phyloP scores from a whole-genome alignment of 1,140 invertebrate genomes.

The Akabosia matsudoensis region DNA sequence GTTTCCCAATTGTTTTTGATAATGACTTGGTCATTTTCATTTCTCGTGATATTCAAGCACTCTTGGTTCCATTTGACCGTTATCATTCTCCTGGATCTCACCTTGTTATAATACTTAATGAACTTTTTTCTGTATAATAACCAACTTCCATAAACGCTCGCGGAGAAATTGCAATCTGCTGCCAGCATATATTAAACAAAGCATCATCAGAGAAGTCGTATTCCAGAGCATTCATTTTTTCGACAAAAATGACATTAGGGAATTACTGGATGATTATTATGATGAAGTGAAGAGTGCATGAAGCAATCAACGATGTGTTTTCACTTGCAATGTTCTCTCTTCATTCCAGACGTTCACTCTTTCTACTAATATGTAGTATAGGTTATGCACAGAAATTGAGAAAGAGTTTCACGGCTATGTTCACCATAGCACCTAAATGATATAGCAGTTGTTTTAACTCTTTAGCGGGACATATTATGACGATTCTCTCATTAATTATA shows the following conservation, averaged over 20 bases:
- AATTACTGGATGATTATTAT: not conserved
- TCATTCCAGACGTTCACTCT: too few relatives aligned
- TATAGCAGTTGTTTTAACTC: too few relatives aligned
- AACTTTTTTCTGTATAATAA: not conserved
- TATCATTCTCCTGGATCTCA: not conserved
- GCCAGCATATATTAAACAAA: not conserved
- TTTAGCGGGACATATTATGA: too few relatives aligned
- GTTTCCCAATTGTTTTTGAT: not conserved
- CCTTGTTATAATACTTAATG: slow-evolving; percentile 17
- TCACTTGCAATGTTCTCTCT: too few relatives aligned
- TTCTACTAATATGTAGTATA: too few relatives aligned
- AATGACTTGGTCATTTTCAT: not conserved
- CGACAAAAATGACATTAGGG: not conserved
- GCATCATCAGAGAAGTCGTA: not conserved
- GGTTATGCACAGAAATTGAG: too few relatives aligned
- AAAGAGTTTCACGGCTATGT: too few relatives aligned
- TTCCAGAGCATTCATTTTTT: not conserved
- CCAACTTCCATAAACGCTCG: not conserved
- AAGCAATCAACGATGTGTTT: not conserved
- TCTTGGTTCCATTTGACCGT: not conserved
- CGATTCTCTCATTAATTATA: too few relatives aligned
- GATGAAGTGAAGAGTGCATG: not conserved
- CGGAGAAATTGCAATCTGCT: too few relatives aligned
- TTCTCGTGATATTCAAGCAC: slow-evolving; percentile 1
- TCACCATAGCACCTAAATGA: too few relatives aligned